phyloP scores from a whole-genome alignment of 2,797 vertebrate genomes.

The Eupleurogrammus muticus region DNA sequence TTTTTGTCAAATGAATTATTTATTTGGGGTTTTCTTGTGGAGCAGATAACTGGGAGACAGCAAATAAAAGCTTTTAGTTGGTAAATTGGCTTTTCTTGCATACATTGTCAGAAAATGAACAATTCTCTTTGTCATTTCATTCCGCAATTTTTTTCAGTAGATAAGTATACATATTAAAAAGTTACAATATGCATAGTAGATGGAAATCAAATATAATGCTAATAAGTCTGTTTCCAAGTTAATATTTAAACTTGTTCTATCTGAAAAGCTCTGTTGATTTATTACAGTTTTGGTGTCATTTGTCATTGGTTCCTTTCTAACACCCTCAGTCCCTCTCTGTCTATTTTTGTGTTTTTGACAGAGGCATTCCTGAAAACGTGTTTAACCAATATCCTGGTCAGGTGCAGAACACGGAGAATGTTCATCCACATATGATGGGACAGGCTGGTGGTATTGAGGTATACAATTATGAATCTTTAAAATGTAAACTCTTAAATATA shows the following conservation, averaged over 20 bases:
- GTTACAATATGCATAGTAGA: no score
- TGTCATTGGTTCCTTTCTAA: not conserved
- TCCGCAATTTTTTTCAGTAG: no score
- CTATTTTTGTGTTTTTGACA: conserved; percentile 56
- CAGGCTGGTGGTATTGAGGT: conserved; percentile 87
- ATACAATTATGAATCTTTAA: conserved; percentile 26
- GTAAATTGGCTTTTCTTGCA: no score
- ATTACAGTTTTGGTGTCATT: not conserved
- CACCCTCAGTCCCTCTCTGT: not conserved
- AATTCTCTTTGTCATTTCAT: no score
- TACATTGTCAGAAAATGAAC: no score
- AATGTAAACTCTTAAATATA: not conserved
- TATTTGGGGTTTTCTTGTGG: not conserved
- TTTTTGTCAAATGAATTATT: not conserved
- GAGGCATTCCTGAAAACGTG: conserved; percentile 54
- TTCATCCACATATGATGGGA: conserved; percentile 85
- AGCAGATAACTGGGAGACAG: not conserved
- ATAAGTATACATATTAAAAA: no score
- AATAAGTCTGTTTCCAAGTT: no score
- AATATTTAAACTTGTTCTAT: no score
- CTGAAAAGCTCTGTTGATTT: no score
- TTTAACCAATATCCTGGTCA: conserved; percentile 78
- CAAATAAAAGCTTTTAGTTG: no score
- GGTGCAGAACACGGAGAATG: conserved; percentile 85
- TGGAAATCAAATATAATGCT: no score